Conservation (phyloP, 2,888 invertebrate genomes). For the Lasioglossum marginatum region DNA sequence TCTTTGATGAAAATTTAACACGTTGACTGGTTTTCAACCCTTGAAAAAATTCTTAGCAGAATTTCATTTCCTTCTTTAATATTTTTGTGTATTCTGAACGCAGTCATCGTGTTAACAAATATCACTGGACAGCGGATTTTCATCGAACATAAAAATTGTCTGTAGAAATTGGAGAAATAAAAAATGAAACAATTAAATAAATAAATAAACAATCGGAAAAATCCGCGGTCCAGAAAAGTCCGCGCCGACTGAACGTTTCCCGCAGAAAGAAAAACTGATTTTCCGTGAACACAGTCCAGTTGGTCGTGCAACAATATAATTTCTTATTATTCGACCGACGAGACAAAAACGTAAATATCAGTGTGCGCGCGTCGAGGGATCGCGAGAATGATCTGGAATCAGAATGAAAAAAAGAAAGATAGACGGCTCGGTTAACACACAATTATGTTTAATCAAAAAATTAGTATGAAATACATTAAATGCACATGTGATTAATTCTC, state of each 20-base stretch:
- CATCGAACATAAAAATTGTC: background rate
- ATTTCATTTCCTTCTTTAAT: background rate
- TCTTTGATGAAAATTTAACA: too few relatives aligned
- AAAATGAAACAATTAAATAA: too few relatives aligned
- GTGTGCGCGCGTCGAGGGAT: constrained; percentile 36
- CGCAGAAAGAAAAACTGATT: too few relatives aligned
- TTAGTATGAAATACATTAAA: constrained; percentile 85
- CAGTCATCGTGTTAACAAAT: background rate
- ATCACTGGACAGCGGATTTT: background rate
- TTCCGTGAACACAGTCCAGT: too few relatives aligned
- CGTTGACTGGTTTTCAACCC: background rate
- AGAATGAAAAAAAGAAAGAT: constrained; percentile 79
- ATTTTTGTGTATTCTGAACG: too few relatives aligned
- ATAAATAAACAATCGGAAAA: too few relatives aligned
- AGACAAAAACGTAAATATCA: too few relatives aligned
- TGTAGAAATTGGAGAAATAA: too few relatives aligned
- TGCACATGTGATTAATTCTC: constrained; percentile 84
- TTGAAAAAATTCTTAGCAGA: background rate
- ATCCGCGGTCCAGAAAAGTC: too few relatives aligned
- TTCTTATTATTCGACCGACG: too few relatives aligned
- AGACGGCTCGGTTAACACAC: constrained; percentile 82
- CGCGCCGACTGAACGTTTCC: too few relatives aligned
- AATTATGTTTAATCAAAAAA: constrained; percentile 85
- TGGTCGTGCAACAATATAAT: too few relatives aligned
- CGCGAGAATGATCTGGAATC: constrained; percentile 65